A percentile compares a stretch with the other conserved stretches of the same genome.
These are phyloP conservation scores for Paradisaea rubra DNA, from an alignment of 2,113 vertebrate genomes.

Conservation along the genomic window DNA sequence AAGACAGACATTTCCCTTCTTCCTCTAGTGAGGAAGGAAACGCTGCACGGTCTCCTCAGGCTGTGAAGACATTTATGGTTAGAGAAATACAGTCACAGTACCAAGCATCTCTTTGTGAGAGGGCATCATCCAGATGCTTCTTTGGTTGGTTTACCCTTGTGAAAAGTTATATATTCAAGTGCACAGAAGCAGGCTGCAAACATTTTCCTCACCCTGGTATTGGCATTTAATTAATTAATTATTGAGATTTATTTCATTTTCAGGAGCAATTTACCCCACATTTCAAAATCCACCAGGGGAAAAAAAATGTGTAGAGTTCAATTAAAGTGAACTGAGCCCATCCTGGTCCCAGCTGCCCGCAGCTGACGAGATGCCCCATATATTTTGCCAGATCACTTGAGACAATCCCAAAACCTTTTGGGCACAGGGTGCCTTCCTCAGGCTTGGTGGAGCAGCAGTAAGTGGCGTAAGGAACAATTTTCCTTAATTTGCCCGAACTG, in stretches of 20 bases:
- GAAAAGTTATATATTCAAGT: neutral
- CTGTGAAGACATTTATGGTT: neutral
- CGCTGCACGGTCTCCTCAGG: neutral
- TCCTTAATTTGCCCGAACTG: neutral
- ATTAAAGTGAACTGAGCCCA: neutral
- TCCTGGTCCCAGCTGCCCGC: neutral
- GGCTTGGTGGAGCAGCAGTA: neutral
- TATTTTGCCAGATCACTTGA: neutral
- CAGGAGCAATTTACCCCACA: neutral
- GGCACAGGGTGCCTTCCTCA: neutral
- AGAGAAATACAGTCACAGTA: neutral
- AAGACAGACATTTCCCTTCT: neutral
- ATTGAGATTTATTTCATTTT: neutral
- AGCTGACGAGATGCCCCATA: rapidly evolving
- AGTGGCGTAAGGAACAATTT: neutral
- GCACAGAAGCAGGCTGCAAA: neutral
- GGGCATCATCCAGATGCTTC: neutral
- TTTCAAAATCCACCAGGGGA: neutral
- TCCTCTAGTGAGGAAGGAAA: neutral
- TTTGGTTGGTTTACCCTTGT: neutral
- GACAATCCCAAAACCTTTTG: neutral
- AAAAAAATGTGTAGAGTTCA: neutral
- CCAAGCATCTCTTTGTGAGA: neutral
- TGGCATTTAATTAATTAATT: neutral
- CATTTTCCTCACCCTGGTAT: neutral